These are phyloP conservation scores for Drosophila leonis DNA, from an alignment of 2,888 invertebrate species.

Conservation along the genomic window DNA sequence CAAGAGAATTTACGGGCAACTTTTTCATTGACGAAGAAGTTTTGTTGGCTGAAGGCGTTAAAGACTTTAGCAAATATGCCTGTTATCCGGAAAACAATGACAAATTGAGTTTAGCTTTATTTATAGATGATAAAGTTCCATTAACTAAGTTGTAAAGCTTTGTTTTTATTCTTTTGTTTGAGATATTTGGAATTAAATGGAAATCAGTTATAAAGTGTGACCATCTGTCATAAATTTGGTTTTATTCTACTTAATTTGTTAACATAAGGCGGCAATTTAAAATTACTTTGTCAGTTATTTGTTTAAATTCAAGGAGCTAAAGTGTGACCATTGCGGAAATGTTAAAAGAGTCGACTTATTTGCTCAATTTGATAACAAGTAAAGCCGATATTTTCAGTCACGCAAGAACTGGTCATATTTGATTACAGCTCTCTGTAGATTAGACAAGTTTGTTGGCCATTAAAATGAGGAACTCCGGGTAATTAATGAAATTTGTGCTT, in stretches of 20 bases:
- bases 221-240: neutral
- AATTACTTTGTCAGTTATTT: neutral
- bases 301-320: neutral
- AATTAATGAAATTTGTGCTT: neutral
- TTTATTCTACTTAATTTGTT: too few species aligned
- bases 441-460: neutral
- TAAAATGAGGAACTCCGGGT: constrained; percentile 45
- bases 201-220: neutral
- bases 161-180: neutral
- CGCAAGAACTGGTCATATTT: constrained; percentile 4
- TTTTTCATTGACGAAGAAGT: constrained; percentile 97
- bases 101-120: neutral
- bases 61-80: constrained; percentile 93
- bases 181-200: neutral
- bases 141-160: constrained; percentile 63
- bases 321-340: neutral
- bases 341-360: neutral
- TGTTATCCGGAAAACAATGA: constrained; percentile 88
- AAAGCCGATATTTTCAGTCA: neutral
- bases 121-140: constrained; percentile 86
- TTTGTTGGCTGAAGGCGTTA: constrained; percentile 91
- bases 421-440: neutral
- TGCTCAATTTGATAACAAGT: neutral
- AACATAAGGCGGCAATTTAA: neutral
- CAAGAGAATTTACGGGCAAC: constrained; percentile 92